Evolutionary conservation across 2,888 invertebrate genomes (phyloP).

Genomic region (Hydrotaea diabolus): DNA sequence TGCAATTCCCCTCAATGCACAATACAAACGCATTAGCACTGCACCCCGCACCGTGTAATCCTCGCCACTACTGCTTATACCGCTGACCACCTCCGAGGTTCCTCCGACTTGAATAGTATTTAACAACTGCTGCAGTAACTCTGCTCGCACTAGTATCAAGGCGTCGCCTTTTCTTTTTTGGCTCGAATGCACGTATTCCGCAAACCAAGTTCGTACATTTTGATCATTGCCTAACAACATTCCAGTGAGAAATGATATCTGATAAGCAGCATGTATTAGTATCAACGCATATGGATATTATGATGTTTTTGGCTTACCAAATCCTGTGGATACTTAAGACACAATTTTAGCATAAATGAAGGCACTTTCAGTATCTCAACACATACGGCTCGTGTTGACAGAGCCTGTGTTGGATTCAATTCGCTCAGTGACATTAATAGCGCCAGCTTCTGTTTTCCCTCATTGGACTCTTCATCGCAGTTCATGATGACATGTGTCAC

Average conservation of each 20-base stretch:
- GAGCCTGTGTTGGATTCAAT: constrained; percentile 93
- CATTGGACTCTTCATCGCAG: constrained; percentile 93
- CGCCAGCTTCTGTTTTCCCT: constrained; percentile 88
- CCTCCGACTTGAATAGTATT: constrained; percentile 85
- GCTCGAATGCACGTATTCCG: constrained; percentile 90
- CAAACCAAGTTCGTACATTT: constrained; percentile 95
- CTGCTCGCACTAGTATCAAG: constrained; percentile 85
- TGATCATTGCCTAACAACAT: constrained; percentile 94
- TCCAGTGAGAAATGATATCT: constrained; percentile 93
- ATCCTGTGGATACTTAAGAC: constrained; percentile 86
- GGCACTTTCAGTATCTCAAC: constrained; percentile 95
- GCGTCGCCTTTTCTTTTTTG: constrained; percentile 87
- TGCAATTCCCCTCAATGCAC: constrained; percentile 95
- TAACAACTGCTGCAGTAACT: constrained; percentile 87
- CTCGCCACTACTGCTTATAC: constrained; percentile 79
- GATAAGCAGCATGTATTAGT: constrained; percentile 70
- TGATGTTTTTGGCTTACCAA: constrained; percentile 80
- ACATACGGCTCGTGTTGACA: constrained; percentile 92
- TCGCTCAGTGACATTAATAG: constrained; percentile 91
- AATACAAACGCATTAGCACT: constrained; percentile 93
- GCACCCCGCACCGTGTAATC: constrained; percentile 91
- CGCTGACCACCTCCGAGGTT: constrained; percentile 69
- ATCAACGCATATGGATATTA: too few relatives aligned
- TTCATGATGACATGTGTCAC: constrained; percentile 91
- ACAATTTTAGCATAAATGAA: constrained; percentile 91